Evolutionary conservation across 2,888 invertebrate genomes (phyloP), one percentile per base, ranked within the genome.

Genomic region (Ennomos fuscantarius): DNA sequence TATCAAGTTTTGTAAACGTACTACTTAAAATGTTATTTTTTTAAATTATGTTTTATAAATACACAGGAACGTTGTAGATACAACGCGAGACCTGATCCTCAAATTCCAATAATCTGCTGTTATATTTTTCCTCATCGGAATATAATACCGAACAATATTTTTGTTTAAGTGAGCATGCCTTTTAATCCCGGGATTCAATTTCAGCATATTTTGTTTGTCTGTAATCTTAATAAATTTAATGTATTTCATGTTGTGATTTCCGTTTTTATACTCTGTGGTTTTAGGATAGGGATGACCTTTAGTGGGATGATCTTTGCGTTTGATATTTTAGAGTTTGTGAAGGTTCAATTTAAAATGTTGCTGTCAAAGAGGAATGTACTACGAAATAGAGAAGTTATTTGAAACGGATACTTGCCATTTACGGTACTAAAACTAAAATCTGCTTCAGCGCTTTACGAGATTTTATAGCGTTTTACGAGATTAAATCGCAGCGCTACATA

Each of bases 161-260:
- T 54, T 56, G 53, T 61, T 54, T 61, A 61, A 61, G 51, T 48
- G 51, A 51, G 57, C 54, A 57, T 42, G 57, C 44, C 56, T 51
- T 45, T 50, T 57, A 57, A 62, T 51, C 51, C 47, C 32, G 36
- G 41, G 48, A 57, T 58, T 41, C 55, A 57, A 57, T 62, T 55
- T 57, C 48, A 13, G 10, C 34, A 54, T 49, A 48, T 57, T 55
- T 57, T 62, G 45, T 57, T 62, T 42, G 54, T 48, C 55, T 55
- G 61, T 57, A 51, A 57, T 57, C 42, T 24, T 24, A 24, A 6
- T 15, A 15, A 24, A 47, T 50, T 56, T 37, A 36, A 40, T 12
- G 49, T 45, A 48, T 33, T 35, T 12, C n/a, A 12, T 15, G 15
- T 35, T 11, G 12, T 44, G 1, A 9, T 34, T 32, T 10, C 10